Evolutionary conservation across 2,797 vertebrate species (phyloP).

Genomic region (Presbytis comata): DNA sequence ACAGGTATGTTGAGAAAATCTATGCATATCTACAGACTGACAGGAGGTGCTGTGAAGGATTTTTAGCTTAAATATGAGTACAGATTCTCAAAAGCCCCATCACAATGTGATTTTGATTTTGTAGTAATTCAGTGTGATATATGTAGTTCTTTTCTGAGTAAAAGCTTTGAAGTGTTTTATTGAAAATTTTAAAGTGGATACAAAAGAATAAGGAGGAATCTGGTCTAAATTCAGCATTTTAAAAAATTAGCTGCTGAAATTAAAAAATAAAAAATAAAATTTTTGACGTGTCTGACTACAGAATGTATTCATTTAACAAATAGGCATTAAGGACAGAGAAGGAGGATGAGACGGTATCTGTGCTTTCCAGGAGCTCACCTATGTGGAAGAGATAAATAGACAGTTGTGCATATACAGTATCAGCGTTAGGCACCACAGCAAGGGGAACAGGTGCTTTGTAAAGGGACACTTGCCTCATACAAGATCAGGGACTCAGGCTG

Average conservation of each 20-base stretch:
- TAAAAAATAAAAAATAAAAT: neutral
- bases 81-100: neutral
- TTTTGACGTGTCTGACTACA: neutral
- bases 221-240: neutral
- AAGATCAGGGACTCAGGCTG: neutral
- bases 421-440: neutral
- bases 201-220: neutral
- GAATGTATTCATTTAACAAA: conserved; percentile 4
- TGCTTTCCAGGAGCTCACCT: neutral
- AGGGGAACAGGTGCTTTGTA: neutral
- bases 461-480: neutral
- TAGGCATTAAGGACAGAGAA: neutral
- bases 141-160: conserved; percentile 1
- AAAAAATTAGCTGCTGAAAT: neutral
- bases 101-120: conserved; percentile 28
- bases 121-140: conserved; percentile 12
- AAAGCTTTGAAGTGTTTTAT: neutral
- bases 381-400: neutral
- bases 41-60: neutral
- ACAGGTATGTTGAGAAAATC: conserved; percentile 5
- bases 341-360: neutral
- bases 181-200: neutral
- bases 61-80: conserved; percentile 35
- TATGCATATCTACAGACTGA: neutral
- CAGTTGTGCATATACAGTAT: neutral